Conservation (phyloP, 2,888 invertebrate species). For the Sarcophaga variegata region DNA sequence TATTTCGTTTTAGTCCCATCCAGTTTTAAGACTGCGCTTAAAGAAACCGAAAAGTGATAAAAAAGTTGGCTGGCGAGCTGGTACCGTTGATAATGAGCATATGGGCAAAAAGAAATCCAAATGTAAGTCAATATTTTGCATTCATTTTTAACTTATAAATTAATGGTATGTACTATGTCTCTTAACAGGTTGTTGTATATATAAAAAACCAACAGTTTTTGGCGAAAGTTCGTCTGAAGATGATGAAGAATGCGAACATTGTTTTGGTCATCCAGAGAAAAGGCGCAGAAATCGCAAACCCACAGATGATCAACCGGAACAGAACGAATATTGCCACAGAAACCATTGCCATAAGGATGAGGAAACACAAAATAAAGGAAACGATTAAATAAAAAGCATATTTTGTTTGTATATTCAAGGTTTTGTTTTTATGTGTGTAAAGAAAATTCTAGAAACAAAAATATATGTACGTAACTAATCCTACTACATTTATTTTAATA, state of each 20-base stretch:
- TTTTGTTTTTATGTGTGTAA: neutral
- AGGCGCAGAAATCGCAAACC: constrained; percentile 81
- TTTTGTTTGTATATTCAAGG: neutral
- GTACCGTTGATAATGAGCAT: constrained; percentile 96
- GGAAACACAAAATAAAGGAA: neutral
- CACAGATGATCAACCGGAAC: constrained; percentile 52
- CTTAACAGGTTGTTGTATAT: constrained; percentile 93
- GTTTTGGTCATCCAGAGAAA: constrained; percentile 90
- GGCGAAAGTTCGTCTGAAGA: constrained; percentile 94
- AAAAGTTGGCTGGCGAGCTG: constrained; percentile 94
- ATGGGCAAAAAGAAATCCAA: constrained; percentile 98
- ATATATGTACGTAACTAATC: neutral
- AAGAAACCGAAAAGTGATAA: constrained; percentile 87
- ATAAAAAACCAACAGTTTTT: constrained; percentile 93
- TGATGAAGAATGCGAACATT: constrained; percentile 92
- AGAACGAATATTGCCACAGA: constrained; percentile 45
- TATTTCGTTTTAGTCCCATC: constrained; percentile 72
- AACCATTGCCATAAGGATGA: constrained; percentile 37
- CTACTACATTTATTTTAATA: neutral
- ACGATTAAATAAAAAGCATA: constrained; percentile 8
- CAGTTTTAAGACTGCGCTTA: constrained; percentile 86
- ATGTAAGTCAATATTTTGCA: constrained; percentile 85
- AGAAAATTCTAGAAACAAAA: neutral
- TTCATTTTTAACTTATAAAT: neutral
- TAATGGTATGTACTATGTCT: constrained; percentile 6